Evolutionary conservation across 2,888 invertebrate genomes (phyloP), one percentile per base, ranked within the genome.

Genomic region (Drosophila putrida): DNA sequence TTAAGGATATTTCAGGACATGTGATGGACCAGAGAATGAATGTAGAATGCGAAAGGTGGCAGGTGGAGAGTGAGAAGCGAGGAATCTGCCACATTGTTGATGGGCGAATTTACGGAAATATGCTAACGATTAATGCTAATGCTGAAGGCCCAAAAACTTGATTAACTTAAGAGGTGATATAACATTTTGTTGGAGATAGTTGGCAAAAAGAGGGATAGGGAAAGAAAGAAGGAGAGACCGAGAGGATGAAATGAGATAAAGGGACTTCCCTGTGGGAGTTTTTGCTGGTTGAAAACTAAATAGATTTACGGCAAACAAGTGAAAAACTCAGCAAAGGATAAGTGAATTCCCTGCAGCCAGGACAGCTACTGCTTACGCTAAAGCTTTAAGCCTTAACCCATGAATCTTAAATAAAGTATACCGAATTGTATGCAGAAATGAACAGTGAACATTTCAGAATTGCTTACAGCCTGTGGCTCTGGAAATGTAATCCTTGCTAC

Each of bases 51-150:
- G 27, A 28, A 33, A 20, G 9, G 15, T 43, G 43, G 10, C 3
- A 35, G 0, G 8, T 9, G 13, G 28, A 9, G 31, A 2, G 47
- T 3, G 25, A 35, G 15, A 13, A n/a, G 27, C 20, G 41, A 39
- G 9, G 36, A 13, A 44, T 28, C 35, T 28, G 44, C 44, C 43
- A 44, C 20, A 51, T 51, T 68, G 70, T 71, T 68, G 70, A 53
- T 59, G 63, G 55, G 46, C 46, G 38, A 68, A 55, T 68, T 64
- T 38, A 31, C 59, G 58, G 57, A 71, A 58, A 64, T 71, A 68
- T 71, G 74, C 65, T 10, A 55, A 55, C 63, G 49, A 63, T 71
- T 67, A 68, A 64, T 1, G 11, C n/a, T 31, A 31, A 6, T 49
- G 53, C 39, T 20, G 51, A 33, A 39, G 44, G 54, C 36, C 25